Percentiles rank a stretch among this genome's conserved stretches.
Conservation (phyloP, 2,888 invertebrate genomes). For the Rhogogaster chlorosoma region DNA sequence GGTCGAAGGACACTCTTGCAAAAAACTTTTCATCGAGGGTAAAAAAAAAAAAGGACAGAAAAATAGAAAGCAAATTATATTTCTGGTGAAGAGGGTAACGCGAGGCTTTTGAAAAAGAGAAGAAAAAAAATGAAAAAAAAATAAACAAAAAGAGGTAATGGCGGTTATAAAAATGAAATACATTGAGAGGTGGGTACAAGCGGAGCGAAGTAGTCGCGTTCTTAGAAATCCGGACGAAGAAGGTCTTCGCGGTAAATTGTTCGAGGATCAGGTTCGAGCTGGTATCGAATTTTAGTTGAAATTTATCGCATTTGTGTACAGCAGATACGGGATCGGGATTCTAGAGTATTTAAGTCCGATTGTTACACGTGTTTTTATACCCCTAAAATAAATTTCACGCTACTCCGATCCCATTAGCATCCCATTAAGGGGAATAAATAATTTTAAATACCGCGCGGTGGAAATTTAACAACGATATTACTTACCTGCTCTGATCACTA, state of each 20-base stretch:
- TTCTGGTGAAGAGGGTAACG: not conserved
- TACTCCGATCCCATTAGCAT: slow-evolving; percentile 1
- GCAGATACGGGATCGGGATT: not conserved
- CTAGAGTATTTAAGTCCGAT: slow-evolving; percentile 12
- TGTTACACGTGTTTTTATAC: slow-evolving; percentile 14
- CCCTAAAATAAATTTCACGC: slow-evolving; percentile 21
- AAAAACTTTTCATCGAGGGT: not conserved
- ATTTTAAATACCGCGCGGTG: not conserved
- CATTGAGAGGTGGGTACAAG: slow-evolving; percentile 19
- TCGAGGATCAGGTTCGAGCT: not conserved
- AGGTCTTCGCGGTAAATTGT: slow-evolving; percentile 25
- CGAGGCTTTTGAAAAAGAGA: not conserved
- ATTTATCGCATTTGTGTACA: slow-evolving; percentile 19
- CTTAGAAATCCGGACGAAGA: slow-evolving; percentile 19
- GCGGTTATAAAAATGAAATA: slow-evolving; percentile 33
- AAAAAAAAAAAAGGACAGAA: not conserved
- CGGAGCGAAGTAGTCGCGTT: slow-evolving; percentile 13
- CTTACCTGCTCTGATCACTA: not conserved
- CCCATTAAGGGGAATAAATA: slow-evolving; percentile 5
- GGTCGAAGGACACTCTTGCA: slow-evolving; percentile 13
- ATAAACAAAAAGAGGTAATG: not conserved
- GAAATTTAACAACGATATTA: not conserved
- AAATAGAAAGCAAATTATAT: not conserved
- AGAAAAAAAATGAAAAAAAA: not conserved
- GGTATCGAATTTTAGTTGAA: slow-evolving; percentile 17